Percentiles rank a stretch among this genome's conserved stretches.
Conservation (phyloP, 2,797 vertebrate genomes). For the Myotis daubentonii region DNA sequence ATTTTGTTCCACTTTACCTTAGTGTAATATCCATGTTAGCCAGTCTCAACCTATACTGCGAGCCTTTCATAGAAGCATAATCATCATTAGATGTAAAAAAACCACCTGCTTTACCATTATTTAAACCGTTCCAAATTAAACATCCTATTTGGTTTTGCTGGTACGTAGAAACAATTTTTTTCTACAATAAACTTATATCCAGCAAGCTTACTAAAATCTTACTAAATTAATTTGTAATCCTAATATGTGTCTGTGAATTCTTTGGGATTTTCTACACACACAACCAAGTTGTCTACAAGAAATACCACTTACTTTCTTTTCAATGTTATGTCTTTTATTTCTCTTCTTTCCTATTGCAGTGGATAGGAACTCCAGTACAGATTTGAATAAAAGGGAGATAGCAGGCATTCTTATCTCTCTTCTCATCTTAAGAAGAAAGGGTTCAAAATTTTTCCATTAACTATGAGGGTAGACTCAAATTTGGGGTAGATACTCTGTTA, state of each 20-base stretch:
- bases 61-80: neutral
- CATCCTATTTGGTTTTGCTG: neutral
- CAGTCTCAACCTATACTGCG: neutral
- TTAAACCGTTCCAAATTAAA: neutral
- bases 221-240: constrained; percentile 8
- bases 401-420: neutral
- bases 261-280: neutral
- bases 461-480: neutral
- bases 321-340: neutral
- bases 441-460: neutral
- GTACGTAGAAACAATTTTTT: neutral
- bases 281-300: neutral
- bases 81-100: neutral
- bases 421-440: neutral
- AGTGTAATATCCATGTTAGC: neutral
- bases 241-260: neutral
- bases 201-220: neutral
- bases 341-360: neutral
- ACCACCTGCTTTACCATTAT: neutral
- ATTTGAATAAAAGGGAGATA: neutral
- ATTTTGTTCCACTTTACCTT: neutral
- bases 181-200: neutral
- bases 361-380: neutral
- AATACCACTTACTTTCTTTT: neutral
- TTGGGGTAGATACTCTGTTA: neutral